Conservation (phyloP, 2,113 vertebrate genomes). For the Poeciliopsis turrubarensis region DNA sequence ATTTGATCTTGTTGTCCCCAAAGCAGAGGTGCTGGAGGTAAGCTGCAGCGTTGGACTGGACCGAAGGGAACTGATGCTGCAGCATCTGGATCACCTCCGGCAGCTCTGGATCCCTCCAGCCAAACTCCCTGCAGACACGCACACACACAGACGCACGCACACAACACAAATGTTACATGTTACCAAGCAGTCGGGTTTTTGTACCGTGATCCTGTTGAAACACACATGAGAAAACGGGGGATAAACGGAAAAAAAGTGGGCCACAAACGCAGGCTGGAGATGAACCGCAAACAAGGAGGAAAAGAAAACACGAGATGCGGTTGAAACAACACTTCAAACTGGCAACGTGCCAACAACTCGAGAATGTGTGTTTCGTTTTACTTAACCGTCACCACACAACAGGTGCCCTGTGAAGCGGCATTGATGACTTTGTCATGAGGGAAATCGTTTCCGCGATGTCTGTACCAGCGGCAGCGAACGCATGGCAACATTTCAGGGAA, state of each 20-base stretch:
- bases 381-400: neutral
- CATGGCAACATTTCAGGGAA: neutral
- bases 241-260: neutral
- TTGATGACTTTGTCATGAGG: neutral
- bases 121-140: conserved; percentile 88
- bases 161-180: conserved; percentile 13
- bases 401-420: neutral
- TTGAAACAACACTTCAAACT: neutral
- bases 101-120: conserved; percentile 98
- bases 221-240: conserved; percentile 6
- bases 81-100: conserved; percentile 99
- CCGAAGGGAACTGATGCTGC: conserved; percentile 97
- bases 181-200: conserved; percentile 16
- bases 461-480: neutral
- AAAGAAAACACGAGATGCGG: neutral
- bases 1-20: conserved; percentile 99
- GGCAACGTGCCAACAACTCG: neutral
- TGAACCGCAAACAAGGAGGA: neutral
- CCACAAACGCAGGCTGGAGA: neutral
- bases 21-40: conserved; percentile 99
- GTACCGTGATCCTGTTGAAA: conserved; percentile 35
- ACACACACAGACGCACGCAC: neutral
- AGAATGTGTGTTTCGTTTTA: neutral
- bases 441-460: neutral
- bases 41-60: conserved; percentile 98